phyloP scores from a whole-genome alignment of 2,797 vertebrate genomes.

The Rhinichthys osculus region DNA sequence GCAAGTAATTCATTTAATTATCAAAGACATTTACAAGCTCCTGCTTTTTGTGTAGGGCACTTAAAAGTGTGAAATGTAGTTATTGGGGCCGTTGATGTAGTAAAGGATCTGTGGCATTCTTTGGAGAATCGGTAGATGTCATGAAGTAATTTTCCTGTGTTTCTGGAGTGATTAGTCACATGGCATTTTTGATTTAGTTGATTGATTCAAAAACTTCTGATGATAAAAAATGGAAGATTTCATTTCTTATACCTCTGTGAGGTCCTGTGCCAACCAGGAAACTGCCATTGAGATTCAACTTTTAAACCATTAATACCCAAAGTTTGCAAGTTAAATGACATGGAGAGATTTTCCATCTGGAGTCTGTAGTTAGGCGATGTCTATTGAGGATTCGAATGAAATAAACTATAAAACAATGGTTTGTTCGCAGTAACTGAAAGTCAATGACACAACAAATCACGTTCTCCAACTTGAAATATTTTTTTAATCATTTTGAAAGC shows the following conservation, averaged over 20 bases:
- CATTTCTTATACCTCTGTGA: not conserved
- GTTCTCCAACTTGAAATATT: not conserved
- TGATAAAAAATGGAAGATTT: not conserved
- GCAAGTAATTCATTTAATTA: not conserved
- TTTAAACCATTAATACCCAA: not conserved
- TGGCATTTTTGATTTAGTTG: not conserved
- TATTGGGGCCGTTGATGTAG: not conserved
- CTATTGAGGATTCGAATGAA: not conserved
- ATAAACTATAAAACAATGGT: conserved; percentile 22
- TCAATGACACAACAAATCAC: conserved; percentile 13
- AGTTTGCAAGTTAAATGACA: not conserved
- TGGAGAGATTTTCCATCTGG: not conserved
- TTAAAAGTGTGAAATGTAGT: not conserved
- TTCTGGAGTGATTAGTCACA: not conserved
- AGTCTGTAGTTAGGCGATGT: not conserved
- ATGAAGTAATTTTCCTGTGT: not conserved
- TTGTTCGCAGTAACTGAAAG: not conserved
- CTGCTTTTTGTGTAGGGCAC: not conserved
- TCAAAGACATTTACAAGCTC: not conserved
- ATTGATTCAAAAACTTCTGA: not conserved
- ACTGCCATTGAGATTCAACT: not conserved
- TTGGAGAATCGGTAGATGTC: not conserved
- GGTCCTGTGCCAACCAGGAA: not conserved
- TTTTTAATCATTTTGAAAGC: not conserved
- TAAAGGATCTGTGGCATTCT: not conserved